Base-by-base conservation (phyloP, 2,113 vertebrate genomes). In the Spizaetus ornatus region DNA sequence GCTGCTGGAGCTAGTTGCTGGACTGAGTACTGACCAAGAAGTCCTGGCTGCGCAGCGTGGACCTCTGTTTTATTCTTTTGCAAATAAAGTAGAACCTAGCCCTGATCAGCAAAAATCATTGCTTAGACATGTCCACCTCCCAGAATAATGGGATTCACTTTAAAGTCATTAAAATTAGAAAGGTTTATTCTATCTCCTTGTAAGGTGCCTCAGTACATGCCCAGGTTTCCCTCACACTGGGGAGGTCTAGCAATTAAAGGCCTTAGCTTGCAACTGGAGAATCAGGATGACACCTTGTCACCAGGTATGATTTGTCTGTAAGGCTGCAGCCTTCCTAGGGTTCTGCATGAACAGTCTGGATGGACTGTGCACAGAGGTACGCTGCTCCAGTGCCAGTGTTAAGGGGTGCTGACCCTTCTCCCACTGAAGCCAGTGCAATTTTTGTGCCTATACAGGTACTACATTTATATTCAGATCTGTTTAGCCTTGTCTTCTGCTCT, bases 371-470 rank as follows among this genome's bases (percentile, higher is more conserved):
- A 45, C 16, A n/a, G 48, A 50, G 16, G 29, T 10, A 13, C 15
- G 20, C 25, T 0, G 1, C 40, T n/a, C 40, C 77, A 70, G 34
- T 1, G 20, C 2, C 14, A 25, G 3, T 61, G 4, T 38, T 42
- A 25, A 17, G 10, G 17, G 3, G 11, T 32, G 36, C 34, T n/a
- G 38, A 61, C 29, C 6, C 10, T 22, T 36, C 9, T 78, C 25
- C 48, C 8, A 9, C 17, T n/a, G 26, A 65, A 38, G 10, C 27
- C 13, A 32, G 40, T 6, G 13, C 7, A 16, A 16, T 40, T 47
- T 82, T 90, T 56, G 18, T 84, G 31, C 34, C 14, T 26, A 4
- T 36, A 21, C 7, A 53, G 15, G 32, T 23, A 63, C 4, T 56
- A 17, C 16, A 21, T 74, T 77, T 56, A 22, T 29, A 81, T 17